These are phyloP conservation scores for Wasmannia auropunctata DNA, from an alignment of 1,140 invertebrate species.

Conservation along the genomic window DNA sequence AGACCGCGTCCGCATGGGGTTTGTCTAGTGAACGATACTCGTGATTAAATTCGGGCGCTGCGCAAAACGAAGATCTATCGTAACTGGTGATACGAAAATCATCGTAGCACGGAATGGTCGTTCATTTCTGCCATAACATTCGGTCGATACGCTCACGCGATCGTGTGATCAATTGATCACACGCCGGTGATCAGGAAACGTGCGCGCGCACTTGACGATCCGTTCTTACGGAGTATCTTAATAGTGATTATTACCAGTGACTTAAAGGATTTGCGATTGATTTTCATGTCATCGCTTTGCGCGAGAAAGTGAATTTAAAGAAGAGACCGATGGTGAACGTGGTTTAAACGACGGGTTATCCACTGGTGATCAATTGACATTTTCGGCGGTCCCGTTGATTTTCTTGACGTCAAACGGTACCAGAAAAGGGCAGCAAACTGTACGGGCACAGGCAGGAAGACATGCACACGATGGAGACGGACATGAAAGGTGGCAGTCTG, in stretches of 20 bases:
- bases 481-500: constrained; percentile 93
- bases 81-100: neutral
- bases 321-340: neutral
- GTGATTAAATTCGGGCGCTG: neutral
- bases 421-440: constrained; percentile 87
- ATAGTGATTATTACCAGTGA: neutral
- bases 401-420: constrained; percentile 59
- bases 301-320: neutral
- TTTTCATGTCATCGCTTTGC: neutral
- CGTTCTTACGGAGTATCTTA: neutral
- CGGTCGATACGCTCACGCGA: constrained; percentile 26
- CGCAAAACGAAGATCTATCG: neutral
- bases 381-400: constrained; percentile 52
- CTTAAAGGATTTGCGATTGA: neutral
- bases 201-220: neutral
- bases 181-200: neutral
- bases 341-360: neutral
- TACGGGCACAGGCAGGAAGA: constrained; percentile 90
- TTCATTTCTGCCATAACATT: neutral
- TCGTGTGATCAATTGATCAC: constrained; percentile 22
- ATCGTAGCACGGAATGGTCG: constrained; percentile 9
- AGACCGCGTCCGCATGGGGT: neutral
- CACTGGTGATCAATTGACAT: neutral
- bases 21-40: neutral
- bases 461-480: constrained; percentile 95